Percentiles rank a stretch among this genome's conserved stretches.
phyloP scores from a whole-genome alignment of 2,797 vertebrate species.

The Acanthis flammea region DNA sequence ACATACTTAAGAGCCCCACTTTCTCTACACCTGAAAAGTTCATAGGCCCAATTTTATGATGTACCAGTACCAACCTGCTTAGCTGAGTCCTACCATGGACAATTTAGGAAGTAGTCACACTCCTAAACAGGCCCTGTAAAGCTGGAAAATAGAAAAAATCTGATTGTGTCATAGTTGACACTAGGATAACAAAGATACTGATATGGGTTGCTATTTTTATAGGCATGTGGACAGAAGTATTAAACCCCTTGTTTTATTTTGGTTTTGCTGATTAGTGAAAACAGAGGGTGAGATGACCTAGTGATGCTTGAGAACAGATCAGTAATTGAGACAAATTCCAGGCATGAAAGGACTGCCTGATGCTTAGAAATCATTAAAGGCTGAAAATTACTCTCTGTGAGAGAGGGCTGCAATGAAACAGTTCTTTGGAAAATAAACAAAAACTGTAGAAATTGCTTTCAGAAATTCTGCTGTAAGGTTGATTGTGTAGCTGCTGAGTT shows the following conservation, averaged over 20 bases:
- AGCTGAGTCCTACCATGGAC: background rate
- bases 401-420: background rate
- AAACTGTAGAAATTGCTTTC: background rate
- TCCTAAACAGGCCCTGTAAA: background rate
- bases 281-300: background rate
- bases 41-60: background rate
- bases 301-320: background rate
- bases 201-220: background rate
- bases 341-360: background rate
- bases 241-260: background rate
- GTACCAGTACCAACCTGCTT: background rate
- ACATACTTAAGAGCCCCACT: rapidly evolving
- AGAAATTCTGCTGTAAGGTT: background rate
- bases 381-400: background rate
- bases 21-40: background rate
- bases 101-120: background rate
- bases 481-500: background rate
- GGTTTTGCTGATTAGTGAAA: background rate
- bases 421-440: background rate
- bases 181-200: background rate
- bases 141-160: background rate
- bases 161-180: background rate
- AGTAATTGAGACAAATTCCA: background rate
- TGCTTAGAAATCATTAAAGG: background rate
- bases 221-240: background rate